These are phyloP conservation scores for Poicephalus meyeri DNA, from an alignment of 2,113 vertebrate species.

Conservation along the genomic window DNA sequence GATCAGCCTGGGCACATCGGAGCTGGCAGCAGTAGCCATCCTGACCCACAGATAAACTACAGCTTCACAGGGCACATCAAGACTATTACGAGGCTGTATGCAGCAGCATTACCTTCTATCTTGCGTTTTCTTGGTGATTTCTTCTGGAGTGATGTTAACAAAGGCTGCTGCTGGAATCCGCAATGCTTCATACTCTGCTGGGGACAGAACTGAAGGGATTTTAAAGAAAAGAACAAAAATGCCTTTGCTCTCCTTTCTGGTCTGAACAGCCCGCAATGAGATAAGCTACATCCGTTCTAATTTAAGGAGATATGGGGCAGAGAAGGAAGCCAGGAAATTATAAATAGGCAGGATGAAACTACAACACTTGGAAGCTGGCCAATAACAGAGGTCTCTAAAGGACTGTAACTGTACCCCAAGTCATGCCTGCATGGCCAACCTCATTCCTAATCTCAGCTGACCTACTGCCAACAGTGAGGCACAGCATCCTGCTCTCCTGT, in stretches of 20 bases:
- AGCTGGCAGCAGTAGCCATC: not conserved
- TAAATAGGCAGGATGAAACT: rapidly evolving
- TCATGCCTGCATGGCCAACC: not conserved
- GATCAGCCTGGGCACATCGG: rapidly evolving
- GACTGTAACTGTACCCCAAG: not conserved
- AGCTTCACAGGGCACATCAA: too few species aligned
- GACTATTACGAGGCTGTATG: rapidly evolving
- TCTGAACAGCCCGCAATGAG: not conserved
- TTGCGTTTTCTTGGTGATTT: slow-evolving; percentile 79
- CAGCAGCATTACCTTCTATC: slow-evolving; percentile 74
- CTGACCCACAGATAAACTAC: not conserved
- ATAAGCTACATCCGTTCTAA: not conserved
- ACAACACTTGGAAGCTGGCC: not conserved
- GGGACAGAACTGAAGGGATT: slow-evolving; percentile 79
- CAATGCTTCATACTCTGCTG: slow-evolving; percentile 81
- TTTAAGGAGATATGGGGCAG: not conserved
- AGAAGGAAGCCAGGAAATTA: not conserved
- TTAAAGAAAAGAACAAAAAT: slow-evolving; percentile 64
- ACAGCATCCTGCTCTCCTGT: not conserved
- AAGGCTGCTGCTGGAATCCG: slow-evolving; percentile 76
- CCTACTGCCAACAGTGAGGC: not conserved
- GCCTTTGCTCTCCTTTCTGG: not conserved
- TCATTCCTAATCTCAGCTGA: not conserved
- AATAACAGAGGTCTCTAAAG: not conserved
- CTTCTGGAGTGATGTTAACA: slow-evolving; percentile 74